Base-by-base conservation (phyloP, 2,113 vertebrate genomes). In the Epinephelus fuscoguttatus region DNA sequence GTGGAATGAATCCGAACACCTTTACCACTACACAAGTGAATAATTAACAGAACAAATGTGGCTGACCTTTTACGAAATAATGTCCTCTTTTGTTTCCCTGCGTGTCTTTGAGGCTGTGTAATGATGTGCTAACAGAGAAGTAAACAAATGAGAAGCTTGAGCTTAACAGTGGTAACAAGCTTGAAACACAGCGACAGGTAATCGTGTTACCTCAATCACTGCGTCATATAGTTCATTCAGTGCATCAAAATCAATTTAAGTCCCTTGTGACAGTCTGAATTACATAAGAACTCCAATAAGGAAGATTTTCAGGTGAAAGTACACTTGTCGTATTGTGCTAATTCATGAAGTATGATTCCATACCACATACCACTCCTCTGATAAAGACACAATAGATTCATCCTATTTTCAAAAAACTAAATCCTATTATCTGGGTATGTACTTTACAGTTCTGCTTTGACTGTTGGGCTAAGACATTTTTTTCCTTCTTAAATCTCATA, bases 1-100 rank as follows among this genome's bases (percentile, higher is more conserved):
- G 53, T 67, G 84, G 85, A 88, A 90, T 91, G 84, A 73, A 64
- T 76, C 23, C 9, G 18, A 84, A 59, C 57, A 53, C 4, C n/a
- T 45, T 17, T 42, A 14, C 23, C 49, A 49, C 27, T 67, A 33
- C 42, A 27, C 50, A 10, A 64, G 66, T 30, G 2, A 63, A 70
- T 37, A 19, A 70, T 60, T 8, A 23, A 49, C 25, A 18, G 13
- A 3, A 10, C 13, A 70, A 10, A 18, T 25, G 8, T 42, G 60
- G 52, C 67, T 72, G n/a, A 82, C 42, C 45, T 50, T 66, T 60
- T 21, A 17, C 27, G 59, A 45, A 42, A 68, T n/a, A 18, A 21
- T 25, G 42, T 77, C 18, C 21, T 75, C 52, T 59, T 59, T 67
- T 56, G 59, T 73, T 57, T 42, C 60, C 12, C 33, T 42, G 27